Conservation (phyloP, 2,888 invertebrate genomes). For the Noctua janthina region DNA sequence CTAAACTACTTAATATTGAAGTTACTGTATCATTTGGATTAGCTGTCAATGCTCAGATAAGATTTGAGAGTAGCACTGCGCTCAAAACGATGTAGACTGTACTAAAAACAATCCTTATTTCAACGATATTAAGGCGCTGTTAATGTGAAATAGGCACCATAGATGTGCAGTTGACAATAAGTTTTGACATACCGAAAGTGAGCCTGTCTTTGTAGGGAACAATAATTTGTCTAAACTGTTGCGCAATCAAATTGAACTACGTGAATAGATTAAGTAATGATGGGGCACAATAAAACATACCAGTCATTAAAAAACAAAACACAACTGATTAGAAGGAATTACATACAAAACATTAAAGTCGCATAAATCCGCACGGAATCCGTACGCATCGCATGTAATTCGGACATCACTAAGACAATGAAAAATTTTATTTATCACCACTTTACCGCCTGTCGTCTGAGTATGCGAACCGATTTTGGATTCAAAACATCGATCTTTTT, state of each 20-base stretch:
- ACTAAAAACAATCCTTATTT: neutral
- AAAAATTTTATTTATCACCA: conserved; percentile 54
- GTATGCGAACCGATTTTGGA: conserved; percentile 61
- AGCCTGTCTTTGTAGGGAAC: conserved; percentile 1
- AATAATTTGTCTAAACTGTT: neutral
- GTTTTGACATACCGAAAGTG: neutral
- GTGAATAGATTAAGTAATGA: neutral
- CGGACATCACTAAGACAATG: conserved; percentile 50
- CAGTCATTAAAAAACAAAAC: conserved; percentile 28
- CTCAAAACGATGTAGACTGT: neutral
- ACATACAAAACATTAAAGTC: conserved; percentile 10
- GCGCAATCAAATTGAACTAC: neutral
- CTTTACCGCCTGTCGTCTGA: conserved; percentile 48
- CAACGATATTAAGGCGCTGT: neutral
- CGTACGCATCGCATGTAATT: conserved; percentile 41
- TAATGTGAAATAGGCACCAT: neutral
- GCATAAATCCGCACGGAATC: conserved; percentile 19
- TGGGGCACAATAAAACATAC: neutral
- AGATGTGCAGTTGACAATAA: neutral
- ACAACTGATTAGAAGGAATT: conserved; percentile 17
- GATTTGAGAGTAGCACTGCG: neutral
- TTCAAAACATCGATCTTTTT: conserved; percentile 66
- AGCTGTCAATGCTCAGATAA: neutral
- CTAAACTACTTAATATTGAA: neutral
- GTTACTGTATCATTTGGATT: too few relatives aligned